Conservation (phyloP, 1,140 invertebrate species). For the Meloidogyne hapla region DNA sequence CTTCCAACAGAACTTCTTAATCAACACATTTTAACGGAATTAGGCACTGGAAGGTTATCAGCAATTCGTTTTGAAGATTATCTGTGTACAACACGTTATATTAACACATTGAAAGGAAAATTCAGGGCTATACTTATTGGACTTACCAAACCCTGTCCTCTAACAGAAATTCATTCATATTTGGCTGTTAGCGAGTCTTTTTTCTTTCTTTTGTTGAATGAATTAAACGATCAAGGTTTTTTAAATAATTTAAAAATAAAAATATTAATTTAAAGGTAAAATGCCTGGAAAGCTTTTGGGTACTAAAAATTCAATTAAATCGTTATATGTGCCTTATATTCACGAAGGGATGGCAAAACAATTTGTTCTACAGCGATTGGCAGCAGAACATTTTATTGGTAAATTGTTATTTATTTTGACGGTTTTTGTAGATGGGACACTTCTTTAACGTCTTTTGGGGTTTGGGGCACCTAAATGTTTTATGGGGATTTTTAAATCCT, state of each 20-base stretch:
- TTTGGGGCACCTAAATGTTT: no score
- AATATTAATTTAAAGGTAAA: slow-evolving; percentile 22
- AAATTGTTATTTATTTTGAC: slow-evolving; percentile 26
- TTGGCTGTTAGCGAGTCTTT: slow-evolving; percentile 36
- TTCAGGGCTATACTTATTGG: slow-evolving; percentile 39
- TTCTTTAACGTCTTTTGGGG: no score
- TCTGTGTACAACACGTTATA: slow-evolving; percentile 42
- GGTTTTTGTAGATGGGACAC: no score
- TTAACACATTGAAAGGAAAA: slow-evolving; percentile 34
- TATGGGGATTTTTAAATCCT: background rate
- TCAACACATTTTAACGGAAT: slow-evolving; percentile 43
- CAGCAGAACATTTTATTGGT: slow-evolving; percentile 39
- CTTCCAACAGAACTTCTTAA: slow-evolving; percentile 48
- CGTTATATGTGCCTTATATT: slow-evolving; percentile 43
- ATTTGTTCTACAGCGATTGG: slow-evolving; percentile 36
- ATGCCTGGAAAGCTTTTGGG: slow-evolving; percentile 50
- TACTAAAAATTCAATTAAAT: slow-evolving; percentile 47
- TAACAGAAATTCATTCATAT: slow-evolving; percentile 31
- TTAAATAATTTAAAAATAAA: background rate
- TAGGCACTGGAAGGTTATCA: slow-evolving; percentile 33
- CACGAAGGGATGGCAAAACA: slow-evolving; percentile 36
- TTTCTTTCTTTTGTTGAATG: slow-evolving; percentile 45
- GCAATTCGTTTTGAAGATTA: slow-evolving; percentile 46
- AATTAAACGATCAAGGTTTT: slow-evolving; percentile 37
- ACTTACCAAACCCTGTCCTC: slow-evolving; percentile 36